Evolutionary conservation across 1,140 invertebrate species (phyloP), one percentile per base, ranked within the genome.

Genomic region (Megalonaias nervosa): DNA sequence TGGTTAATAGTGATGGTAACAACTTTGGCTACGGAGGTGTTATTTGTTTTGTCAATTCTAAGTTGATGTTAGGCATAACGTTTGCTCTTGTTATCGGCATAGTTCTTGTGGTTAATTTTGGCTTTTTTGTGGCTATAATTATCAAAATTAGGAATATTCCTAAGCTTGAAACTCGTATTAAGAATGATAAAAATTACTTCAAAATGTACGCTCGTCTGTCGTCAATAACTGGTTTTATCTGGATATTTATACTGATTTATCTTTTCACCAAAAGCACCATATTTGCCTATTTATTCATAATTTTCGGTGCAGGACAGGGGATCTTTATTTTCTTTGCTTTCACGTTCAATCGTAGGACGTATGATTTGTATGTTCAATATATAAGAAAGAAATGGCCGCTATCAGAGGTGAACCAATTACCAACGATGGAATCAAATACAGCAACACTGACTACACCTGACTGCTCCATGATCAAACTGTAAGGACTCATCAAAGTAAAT

Each of bases 241-340:
- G 74, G 74, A 19, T 69, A 15, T 69, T 75, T 64, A 66, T 67
- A 15, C 70, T 75, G n/a, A 23, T 69, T 11, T 69, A 60, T 58
- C 5, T 38, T 2, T 69, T 69, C 26, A n/a, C 23, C 12, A 60
- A 70, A 23, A 62, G 23, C 19, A 59, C 14, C 12, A 55, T 56
- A 55, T 56, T 75, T 11, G 74, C 23, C 26, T 69, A 70, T 55
- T 62, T 75, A 26, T 75, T 75, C 38, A 70, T 75, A 11, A 64
- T 69, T 70, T 58, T 69, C 0, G 55, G 56, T 70, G 60, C 67
- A 56, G 26, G 38, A 17, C 74, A 69, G 55, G 74, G 74, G 1
- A 2, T 69, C 3, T 68, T 75, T 70, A 23, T 75, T 21, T 75
- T 75, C 60, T 48, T 75, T 48, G 56, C 74, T 12, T 75, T 75